Percentiles rank a stretch among this genome's conserved stretches.
Evolutionary conservation across 2,113 vertebrate species (phyloP).

Genomic region (Microtus richardsoni): DNA sequence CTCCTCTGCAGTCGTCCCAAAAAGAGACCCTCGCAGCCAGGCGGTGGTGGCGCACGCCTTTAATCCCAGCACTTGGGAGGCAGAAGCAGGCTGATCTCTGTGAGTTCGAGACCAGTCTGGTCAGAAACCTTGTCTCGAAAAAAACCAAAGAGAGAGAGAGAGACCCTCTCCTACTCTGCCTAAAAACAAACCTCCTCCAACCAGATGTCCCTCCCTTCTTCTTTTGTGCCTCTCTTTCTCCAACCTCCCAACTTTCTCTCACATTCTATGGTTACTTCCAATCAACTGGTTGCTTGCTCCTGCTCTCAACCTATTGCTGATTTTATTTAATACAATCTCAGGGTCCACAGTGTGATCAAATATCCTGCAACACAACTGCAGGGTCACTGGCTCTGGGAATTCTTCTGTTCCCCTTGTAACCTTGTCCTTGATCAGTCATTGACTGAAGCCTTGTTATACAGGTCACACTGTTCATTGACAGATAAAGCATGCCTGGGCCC

Average conservation of each 20-base stretch:
- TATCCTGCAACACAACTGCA: background rate
- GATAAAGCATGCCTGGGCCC: background rate
- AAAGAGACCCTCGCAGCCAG: background rate
- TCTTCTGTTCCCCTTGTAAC: background rate
- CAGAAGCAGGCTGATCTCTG: no score
- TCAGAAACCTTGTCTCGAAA: no score
- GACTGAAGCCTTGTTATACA: background rate
- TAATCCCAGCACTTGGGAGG: no score
- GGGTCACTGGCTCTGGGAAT: background rate
- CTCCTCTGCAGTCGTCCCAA: background rate
- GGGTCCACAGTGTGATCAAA: background rate
- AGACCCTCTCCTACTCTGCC: background rate
- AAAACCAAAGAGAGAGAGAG: no score
- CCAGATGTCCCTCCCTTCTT: background rate
- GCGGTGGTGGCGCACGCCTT: no score
- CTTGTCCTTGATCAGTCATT: background rate
- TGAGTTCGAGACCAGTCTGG: no score
- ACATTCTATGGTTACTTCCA: background rate
- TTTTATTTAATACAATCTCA: background rate
- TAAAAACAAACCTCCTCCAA: background rate
- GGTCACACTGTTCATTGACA: background rate
- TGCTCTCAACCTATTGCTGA: background rate
- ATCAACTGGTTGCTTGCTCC: background rate
- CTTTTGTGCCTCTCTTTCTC: background rate
- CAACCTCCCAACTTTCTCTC: background rate